A percentile compares a stretch with the other conserved stretches of the same genome.
Evolutionary conservation across 2,113 vertebrate genomes (phyloP).

Genomic region (Willisornis vidua): DNA sequence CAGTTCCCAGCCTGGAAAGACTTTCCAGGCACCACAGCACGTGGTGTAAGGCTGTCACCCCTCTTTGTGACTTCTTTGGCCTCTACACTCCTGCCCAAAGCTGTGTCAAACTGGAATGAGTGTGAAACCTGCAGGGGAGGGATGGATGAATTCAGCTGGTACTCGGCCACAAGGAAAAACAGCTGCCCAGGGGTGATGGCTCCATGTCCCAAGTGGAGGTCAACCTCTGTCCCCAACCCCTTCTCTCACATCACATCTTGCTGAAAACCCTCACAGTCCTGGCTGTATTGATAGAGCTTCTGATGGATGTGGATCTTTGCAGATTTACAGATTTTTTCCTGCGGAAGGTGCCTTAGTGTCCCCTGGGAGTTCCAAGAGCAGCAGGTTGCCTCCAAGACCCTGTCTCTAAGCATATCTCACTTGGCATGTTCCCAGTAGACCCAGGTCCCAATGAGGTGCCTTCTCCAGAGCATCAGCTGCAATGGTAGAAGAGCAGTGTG

Average conservation of each 20-base stretch:
- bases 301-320: not conserved
- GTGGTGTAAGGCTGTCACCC: not conserved
- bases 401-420: not conserved
- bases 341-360: not conserved
- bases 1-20: not conserved
- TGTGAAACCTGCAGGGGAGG: not conserved
- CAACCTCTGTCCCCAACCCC: not conserved
- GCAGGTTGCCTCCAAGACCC: not conserved
- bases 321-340: not conserved
- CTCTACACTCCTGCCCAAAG: not conserved
- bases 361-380: not conserved
- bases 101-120: not conserved
- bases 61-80: not conserved
- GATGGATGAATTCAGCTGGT: not conserved
- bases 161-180: not conserved
- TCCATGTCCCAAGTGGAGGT: accelerated
- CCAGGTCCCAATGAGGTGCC: accelerated
- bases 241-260: not conserved
- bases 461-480: not conserved
- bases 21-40: accelerated
- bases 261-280: not conserved
- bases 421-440: not conserved
- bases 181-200: not conserved
- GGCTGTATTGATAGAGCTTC: not conserved
- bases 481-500: not conserved